Evolutionary conservation across 2,888 invertebrate species (phyloP), one percentile per base, ranked within the genome.

Genomic region (Cheilosia urbana): DNA sequence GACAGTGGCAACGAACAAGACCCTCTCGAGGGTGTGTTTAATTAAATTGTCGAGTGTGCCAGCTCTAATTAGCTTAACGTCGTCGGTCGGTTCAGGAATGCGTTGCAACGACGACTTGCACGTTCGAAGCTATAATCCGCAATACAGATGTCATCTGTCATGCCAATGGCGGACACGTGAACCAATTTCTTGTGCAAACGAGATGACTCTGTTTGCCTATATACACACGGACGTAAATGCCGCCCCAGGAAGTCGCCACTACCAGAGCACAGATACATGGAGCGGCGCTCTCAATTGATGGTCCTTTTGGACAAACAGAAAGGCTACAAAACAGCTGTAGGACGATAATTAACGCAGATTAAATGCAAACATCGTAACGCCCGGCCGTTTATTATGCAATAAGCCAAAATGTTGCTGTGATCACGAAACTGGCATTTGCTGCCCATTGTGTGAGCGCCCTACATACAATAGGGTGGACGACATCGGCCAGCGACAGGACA

Each of bases 231-330:
- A 49, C 53, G 27, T 37, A 24, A 1, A 68, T 58, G 58, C 68
- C 58, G 85, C 85, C 81, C 85, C 81, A 85, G 81, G 85, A 85
- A 81, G 85, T 85, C 85, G 85, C 85, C 85, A 85, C 85, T 81
- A 72, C 80, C 47, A 42, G n/a, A n/a, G 75, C 47, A 58, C 73
- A 21, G 45, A 21, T 34, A 17, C 3, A 21, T 21, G 40, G 30
- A 30, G 30, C 30, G 30, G 9, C 30, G 30, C 9, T 9, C 30
- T 30, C 9, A 9, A 30, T 49, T 27, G 51, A 62, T 71, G 71
- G 75, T 71, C 58, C 69, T 75, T 49, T 51, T 58, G 69, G 75
- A 71, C 75, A 71, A 53, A 75, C 63, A 57, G 49, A 51, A 30
- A 51, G 45, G 34, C 81, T 62, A 68, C 71, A 65, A 62, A 77